Percentiles rank a stretch among this genome's conserved stretches.
Evolutionary conservation across 2,888 invertebrate species (phyloP).

Genomic region (Ormyrus pomaceus): DNA sequence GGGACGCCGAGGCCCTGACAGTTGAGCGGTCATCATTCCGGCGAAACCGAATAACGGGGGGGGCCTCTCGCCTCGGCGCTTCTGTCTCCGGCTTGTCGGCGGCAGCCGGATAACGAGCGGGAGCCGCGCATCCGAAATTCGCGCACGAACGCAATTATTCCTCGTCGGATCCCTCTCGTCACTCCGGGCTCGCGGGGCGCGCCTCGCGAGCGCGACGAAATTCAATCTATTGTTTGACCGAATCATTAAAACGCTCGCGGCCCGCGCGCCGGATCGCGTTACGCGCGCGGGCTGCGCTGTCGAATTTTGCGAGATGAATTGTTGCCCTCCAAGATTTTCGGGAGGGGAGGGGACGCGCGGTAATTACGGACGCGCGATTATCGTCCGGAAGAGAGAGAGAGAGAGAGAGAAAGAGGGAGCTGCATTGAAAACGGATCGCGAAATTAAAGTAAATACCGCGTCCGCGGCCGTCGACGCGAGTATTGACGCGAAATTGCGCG

Average conservation of each 20-base stretch:
- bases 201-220: neutral
- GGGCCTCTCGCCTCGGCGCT: too few relatives aligned
- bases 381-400: neutral
- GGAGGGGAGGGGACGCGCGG: too few relatives aligned
- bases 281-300: neutral
- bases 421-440: neutral
- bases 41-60: too few relatives aligned
- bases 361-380: neutral
- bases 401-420: neutral
- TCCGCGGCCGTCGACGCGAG: neutral
- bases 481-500: neutral
- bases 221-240: slow-evolving; percentile 38
- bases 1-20: too few relatives aligned
- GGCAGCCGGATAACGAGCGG: too few relatives aligned
- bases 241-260: slow-evolving; percentile 29
- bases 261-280: slow-evolving; percentile 8
- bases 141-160: slow-evolving; percentile 34
- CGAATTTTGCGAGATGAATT: too few relatives aligned
- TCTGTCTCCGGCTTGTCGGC: too few relatives aligned
- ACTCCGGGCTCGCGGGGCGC: neutral
- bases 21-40: too few relatives aligned
- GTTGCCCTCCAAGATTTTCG: too few relatives aligned
- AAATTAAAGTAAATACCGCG: neutral
- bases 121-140: neutral
- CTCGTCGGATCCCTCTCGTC: too few relatives aligned